Percentiles rank a stretch among this genome's conserved stretches.
These are phyloP conservation scores for Drosophila burlai DNA, from an alignment of 1,140 invertebrate species.

Conservation along the genomic window DNA sequence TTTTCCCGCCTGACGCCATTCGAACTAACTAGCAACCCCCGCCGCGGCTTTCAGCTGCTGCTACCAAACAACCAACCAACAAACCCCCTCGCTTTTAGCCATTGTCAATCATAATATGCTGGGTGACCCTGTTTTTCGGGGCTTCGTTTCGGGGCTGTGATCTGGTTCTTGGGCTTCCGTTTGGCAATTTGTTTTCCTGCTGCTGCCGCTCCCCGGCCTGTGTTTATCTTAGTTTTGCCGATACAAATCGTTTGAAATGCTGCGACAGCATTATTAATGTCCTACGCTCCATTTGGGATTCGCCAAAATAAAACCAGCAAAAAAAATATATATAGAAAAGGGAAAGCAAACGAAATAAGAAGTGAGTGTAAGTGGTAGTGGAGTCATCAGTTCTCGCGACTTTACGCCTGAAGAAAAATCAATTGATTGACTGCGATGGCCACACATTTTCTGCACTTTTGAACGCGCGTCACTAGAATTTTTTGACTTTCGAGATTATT, in stretches of 20 bases:
- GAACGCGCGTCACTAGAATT: constrained; percentile 75
- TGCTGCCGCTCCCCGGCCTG: neutral
- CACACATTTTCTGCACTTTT: constrained; percentile 75
- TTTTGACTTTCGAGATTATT: constrained; percentile 44
- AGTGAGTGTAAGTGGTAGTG: neutral
- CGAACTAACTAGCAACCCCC: constrained; percentile 30
- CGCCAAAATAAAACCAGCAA: constrained; percentile 6
- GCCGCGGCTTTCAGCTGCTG: constrained; percentile 13
- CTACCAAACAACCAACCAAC: neutral
- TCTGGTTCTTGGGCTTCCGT: constrained; percentile 51
- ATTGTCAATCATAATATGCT: constrained; percentile 66
- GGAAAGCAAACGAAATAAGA: neutral
- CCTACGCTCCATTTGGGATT: constrained; percentile 22
- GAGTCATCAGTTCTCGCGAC: constrained; percentile 4
- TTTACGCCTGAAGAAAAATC: constrained; percentile 61
- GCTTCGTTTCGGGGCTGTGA: constrained; percentile 36
- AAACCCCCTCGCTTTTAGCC: neutral
- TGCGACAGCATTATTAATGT: constrained; percentile 55
- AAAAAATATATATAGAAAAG: neutral
- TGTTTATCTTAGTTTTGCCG: constrained; percentile 61
- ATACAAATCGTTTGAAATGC: constrained; percentile 26
- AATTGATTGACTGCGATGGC: constrained; percentile 75
- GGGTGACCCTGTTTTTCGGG: constrained; percentile 33
- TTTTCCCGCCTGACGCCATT: constrained; percentile 65
- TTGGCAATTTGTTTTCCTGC: constrained; percentile 63